Conservation (phyloP, 2,888 invertebrate species). For the Oconnorella tubifera region DNA sequence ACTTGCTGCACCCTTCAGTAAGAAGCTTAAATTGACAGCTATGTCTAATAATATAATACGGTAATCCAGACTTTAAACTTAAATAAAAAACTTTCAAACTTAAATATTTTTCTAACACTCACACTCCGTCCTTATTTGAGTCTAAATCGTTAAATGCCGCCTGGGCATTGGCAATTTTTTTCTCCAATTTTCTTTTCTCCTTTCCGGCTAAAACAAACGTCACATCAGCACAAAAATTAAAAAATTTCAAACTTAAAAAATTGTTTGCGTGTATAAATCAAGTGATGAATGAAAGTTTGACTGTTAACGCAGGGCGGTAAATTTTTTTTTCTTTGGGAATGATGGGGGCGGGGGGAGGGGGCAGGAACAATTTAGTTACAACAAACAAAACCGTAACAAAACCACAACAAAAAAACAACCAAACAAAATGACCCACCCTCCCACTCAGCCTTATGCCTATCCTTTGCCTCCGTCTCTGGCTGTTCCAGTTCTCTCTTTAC, state of each 20-base stretch:
- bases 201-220: constrained; percentile 13
- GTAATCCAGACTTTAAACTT: too few relatives aligned
- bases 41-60: too few relatives aligned
- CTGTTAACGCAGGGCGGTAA: too few relatives aligned
- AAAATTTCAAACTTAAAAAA: not conserved
- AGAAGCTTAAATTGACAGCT: too few relatives aligned
- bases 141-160: constrained; percentile 25
- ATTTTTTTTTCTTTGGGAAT: too few relatives aligned
- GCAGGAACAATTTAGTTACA: constrained; percentile 4
- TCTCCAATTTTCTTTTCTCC: constrained; percentile 35
- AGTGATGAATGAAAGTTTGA: too few relatives aligned
- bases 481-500: constrained; percentile 64
- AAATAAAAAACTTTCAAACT: too few relatives aligned
- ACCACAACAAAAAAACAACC: not conserved
- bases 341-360: too few relatives aligned
- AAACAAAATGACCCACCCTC: constrained; percentile 45
- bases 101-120: constrained; percentile 16
- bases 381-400: not conserved
- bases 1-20: not conserved
- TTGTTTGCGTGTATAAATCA: not conserved
- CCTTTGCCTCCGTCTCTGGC: constrained; percentile 67
- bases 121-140: constrained; percentile 23
- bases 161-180: constrained; percentile 11
- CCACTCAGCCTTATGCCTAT: constrained; percentile 55
- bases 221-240: too few relatives aligned